These are phyloP conservation scores for Dinothrombium tinctorium DNA, from an alignment of 1,140 invertebrate species.

Conservation along the genomic window DNA sequence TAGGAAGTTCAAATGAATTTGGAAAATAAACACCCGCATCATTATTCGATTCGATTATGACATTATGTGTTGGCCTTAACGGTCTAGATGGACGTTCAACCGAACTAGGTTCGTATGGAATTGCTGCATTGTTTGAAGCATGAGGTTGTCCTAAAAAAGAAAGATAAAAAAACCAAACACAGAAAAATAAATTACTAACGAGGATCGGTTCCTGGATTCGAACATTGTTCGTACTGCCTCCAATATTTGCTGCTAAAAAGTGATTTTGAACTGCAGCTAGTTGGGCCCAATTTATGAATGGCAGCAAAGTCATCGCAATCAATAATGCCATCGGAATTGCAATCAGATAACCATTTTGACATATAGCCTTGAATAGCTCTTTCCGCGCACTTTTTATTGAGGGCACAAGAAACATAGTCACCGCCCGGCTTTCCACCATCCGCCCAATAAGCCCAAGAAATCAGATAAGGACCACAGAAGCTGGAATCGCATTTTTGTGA, in stretches of 20 bases:
- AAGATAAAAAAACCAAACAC: too few relatives aligned
- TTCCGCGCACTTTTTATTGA: constrained; percentile 44
- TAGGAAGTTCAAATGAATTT: too few relatives aligned
- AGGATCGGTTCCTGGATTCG: background rate
- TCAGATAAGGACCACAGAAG: constrained; percentile 3
- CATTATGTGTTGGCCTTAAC: too few relatives aligned
- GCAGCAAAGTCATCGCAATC: constrained; percentile 23
- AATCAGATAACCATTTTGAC: constrained; percentile 50
- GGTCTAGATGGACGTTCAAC: too few relatives aligned
- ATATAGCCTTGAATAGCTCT: constrained; percentile 47
- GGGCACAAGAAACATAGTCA: background rate
- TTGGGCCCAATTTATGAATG: constrained; percentile 32
- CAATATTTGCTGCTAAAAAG: background rate
- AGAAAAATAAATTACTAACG: too few relatives aligned
- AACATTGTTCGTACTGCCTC: background rate
- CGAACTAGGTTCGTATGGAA: too few relatives aligned
- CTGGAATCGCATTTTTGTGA: constrained; percentile 9
- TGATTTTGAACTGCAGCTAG: background rate
- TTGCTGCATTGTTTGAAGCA: too few relatives aligned
- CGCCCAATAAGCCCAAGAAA: constrained; percentile 7
- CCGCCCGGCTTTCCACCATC: background rate
- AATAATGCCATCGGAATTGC: constrained; percentile 27
- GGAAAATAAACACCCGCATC: too few relatives aligned
- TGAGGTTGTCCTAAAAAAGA: too few relatives aligned
- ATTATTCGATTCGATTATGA: too few relatives aligned